Evolutionary conservation across 2,888 invertebrate genomes (phyloP).

Genomic region (Norana najaformis): DNA sequence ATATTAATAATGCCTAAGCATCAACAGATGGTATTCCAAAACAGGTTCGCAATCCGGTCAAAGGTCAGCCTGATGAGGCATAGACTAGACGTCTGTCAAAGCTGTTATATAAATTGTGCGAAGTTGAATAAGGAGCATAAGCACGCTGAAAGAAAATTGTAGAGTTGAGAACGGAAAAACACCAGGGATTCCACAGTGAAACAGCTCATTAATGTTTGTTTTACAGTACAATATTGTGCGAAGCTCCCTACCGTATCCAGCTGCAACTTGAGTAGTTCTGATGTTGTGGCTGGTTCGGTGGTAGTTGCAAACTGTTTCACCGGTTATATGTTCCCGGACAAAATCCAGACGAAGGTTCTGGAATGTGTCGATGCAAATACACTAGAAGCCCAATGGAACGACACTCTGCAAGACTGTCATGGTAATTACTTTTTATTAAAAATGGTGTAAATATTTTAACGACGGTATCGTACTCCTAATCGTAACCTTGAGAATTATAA

Average conservation of each 20-base stretch:
- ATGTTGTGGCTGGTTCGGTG: not conserved
- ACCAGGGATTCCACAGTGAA: not conserved
- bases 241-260: not conserved
- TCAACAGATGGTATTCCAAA: no score
- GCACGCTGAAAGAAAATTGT: no score
- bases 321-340: not conserved
- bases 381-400: not conserved
- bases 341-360: not conserved
- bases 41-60: no score
- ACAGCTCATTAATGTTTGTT: not conserved
- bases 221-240: conserved; percentile 6
- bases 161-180: no score
- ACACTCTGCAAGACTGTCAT: not conserved
- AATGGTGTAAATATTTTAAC: not conserved
- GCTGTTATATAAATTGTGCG: not conserved
- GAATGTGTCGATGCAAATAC: not conserved
- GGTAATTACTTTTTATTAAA: not conserved
- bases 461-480: no score
- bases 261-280: not conserved
- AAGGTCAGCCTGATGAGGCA: no score
- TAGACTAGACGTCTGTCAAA: not conserved
- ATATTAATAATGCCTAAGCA: no score
- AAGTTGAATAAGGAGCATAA: no score
- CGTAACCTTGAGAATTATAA: no score
- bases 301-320: not conserved